phyloP scores from a whole-genome alignment of 1,140 invertebrate species.

The Bombus difficillimus region DNA sequence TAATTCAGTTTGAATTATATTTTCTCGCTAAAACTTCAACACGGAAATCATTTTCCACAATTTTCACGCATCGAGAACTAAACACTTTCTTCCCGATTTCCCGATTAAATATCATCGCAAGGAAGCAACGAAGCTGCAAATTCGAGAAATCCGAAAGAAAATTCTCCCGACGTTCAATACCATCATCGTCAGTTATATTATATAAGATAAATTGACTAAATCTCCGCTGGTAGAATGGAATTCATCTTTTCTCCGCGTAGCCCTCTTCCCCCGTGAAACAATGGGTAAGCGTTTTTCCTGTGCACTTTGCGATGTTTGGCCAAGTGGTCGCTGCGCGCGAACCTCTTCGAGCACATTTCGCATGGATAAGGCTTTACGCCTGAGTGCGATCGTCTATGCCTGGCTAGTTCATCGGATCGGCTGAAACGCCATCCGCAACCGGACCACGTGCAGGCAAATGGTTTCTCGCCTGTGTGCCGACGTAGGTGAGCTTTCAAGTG shows the following conservation, averaged over 20 bases:
- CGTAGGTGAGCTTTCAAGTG: slow-evolving; percentile 97
- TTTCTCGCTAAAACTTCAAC: not conserved
- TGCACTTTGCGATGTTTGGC: slow-evolving; percentile 95
- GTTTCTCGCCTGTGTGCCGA: slow-evolving; percentile 97
- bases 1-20: not conserved
- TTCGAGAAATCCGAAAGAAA: not conserved
- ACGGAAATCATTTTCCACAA: not conserved
- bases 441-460: slow-evolving; percentile 94
- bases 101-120: slow-evolving; percentile 6
- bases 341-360: slow-evolving; percentile 91
- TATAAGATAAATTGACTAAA: slow-evolving; percentile 54
- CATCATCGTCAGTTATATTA: not conserved
- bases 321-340: slow-evolving; percentile 94
- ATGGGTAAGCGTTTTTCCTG: slow-evolving; percentile 82
- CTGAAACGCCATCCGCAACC: slow-evolving; percentile 98
- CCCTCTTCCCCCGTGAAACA: slow-evolving; percentile 73
- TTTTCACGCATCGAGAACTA: not conserved
- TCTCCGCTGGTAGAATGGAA: slow-evolving; percentile 66
- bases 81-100: no score
- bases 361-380: slow-evolving; percentile 95
- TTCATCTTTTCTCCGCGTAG: slow-evolving; percentile 74
- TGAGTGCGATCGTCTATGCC: slow-evolving; percentile 91
- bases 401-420: slow-evolving; percentile 94
- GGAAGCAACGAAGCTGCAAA: not conserved
- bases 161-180: not conserved